A percentile compares a stretch with the other conserved stretches of the same genome.
These are phyloP conservation scores for Latrodectus geometricus DNA, from an alignment of 1,140 invertebrate species.

Conservation along the genomic window DNA sequence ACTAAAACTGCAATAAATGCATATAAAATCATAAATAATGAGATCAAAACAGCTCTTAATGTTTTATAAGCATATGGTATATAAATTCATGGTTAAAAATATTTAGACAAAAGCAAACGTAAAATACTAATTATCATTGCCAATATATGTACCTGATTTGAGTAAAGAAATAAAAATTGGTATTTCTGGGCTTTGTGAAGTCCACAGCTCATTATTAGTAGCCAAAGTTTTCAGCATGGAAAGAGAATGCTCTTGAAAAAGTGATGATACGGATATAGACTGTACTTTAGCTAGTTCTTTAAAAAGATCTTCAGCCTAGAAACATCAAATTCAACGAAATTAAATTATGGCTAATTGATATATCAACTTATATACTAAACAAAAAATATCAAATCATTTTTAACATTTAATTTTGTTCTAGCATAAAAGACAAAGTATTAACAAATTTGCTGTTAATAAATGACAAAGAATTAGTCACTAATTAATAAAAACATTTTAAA, in stretches of 20 bases:
- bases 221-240: slow-evolving; percentile 3
- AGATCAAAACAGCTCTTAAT: too few species aligned
- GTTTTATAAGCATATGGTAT: too few species aligned
- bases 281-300: slow-evolving; percentile 16
- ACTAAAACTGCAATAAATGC: too few species aligned
- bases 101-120: too few species aligned
- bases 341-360: neutral
- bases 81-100: neutral
- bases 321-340: neutral
- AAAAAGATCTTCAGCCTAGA: slow-evolving; percentile 20
- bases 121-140: neutral
- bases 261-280: neutral
- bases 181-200: slow-evolving; percentile 29
- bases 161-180: slow-evolving; percentile 21
- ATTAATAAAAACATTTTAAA: too few species aligned
- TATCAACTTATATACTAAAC: neutral
- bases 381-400: too few species aligned
- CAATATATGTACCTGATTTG: slow-evolving; percentile 21
- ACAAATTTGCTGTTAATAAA: too few species aligned
- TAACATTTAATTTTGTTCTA: too few species aligned
- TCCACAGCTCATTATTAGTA: slow-evolving; percentile 45
- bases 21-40: too few species aligned
- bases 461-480: too few species aligned
- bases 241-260: slow-evolving; percentile 14
- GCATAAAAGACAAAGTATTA: too few species aligned